These are phyloP conservation scores for Panagrolaimus sp. DNA, from an alignment of 1,140 invertebrate species.

Conservation along the genomic window DNA sequence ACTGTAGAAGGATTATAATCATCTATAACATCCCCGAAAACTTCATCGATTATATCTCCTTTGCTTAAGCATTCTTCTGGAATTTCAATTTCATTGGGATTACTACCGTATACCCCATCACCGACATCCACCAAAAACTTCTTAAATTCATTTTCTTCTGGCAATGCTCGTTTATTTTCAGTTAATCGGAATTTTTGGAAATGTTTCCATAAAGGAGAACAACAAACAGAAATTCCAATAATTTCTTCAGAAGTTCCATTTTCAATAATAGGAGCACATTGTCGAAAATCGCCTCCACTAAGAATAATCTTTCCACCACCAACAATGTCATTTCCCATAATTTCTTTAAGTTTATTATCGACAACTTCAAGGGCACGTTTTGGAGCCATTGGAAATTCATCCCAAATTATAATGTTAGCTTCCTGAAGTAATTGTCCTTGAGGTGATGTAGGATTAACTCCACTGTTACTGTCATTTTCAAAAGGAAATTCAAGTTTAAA, in stretches of 20 bases:
- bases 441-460: neutral
- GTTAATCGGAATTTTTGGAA: neutral
- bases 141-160: neutral
- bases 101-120: neutral
- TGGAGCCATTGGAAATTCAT: conserved; percentile 16
- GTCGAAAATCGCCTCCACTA: conserved; percentile 12
- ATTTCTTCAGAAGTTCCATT: neutral
- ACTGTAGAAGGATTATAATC: neutral
- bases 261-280: neutral
- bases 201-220: neutral
- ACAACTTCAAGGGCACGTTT: conserved; percentile 3
- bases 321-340: neutral
- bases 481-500: neutral
- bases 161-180: neutral
- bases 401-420: conserved; percentile 16
- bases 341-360: conserved; percentile 8
- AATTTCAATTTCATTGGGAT: neutral
- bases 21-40: neutral
- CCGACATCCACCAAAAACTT: neutral
- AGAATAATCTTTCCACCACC: neutral
- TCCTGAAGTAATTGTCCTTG: neutral
- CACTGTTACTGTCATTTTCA: neutral
- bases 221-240: neutral
- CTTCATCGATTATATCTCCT: neutral
- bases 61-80: neutral